Evolutionary conservation across 2,888 invertebrate genomes (phyloP), one percentile per base, ranked within the genome.

Genomic region (Nemotelus nigrinus): DNA sequence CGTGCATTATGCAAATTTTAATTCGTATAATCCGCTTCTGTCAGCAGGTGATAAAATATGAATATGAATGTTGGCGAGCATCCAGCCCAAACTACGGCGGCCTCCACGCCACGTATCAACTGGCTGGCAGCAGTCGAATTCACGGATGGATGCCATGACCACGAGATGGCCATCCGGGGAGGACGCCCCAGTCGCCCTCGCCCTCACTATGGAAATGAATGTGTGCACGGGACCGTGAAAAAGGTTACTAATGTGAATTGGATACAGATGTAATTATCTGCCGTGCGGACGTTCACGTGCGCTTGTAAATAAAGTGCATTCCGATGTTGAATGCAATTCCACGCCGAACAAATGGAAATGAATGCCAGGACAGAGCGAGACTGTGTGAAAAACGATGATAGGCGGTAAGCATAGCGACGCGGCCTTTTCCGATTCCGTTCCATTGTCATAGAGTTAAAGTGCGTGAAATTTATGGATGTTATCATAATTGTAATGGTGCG

Each of bases 1-100:
- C 70, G 43, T 53, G 41, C n/a, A 60, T 71, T 63, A 77, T 70
- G 77, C 77, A 77, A 77, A 77, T 77, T 60, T 43, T 25, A 77
- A 77, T 77, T 55, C 71, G 77, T 25, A 53, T 63, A 64, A 64
- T 71, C 63, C 25, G 44, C 77, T 63, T 53, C 77, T 77, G 77
- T 60, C 77, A 63, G 77, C 77, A 53, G 71, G 64, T 71, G 77
- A 71, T 71, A 71, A 71, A 77, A 64, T 50, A 71, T 58, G 10
- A 58, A 63, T 63, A 44, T 65, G 65, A 65, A 65, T 65, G 47
- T 65, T 65, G 39, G 39, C 43, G 25, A 25, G 5, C 63, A 63
- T 63, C 41, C 65, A 45, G 44, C 0, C n/a, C 41, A 45, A n/a
- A n/a, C n/a, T n/a, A n/a, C 47, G 5, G 47, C 65, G 25, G 10